These are phyloP conservation scores for Actinia tenebrosa DNA, from an alignment of 64 coral and sea anemone genomes.

Conservation along the genomic window DNA sequence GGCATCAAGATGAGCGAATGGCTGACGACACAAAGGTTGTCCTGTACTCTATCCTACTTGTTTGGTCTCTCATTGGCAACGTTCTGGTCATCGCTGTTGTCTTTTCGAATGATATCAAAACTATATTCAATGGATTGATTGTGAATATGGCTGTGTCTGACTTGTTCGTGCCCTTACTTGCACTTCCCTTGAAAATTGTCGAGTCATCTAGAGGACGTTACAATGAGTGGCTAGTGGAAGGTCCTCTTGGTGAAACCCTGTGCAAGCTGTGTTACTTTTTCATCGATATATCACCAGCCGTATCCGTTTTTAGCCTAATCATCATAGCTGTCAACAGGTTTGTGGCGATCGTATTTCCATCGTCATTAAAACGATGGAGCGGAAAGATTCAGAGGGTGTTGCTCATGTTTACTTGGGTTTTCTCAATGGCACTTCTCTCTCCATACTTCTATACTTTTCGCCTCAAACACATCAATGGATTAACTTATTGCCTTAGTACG, in stretches of 20 bases:
- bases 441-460: slow-evolving; percentile 1
- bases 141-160: slow-evolving; percentile 8
- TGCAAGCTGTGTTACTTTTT: not conserved
- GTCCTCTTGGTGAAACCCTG: not conserved
- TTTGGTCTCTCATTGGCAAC: not conserved
- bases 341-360: not conserved
- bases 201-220: not conserved
- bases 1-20: not conserved
- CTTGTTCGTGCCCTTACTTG: not conserved
- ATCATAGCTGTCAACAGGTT: slow-evolving; percentile 8
- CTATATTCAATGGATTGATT: not conserved
- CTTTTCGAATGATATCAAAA: not conserved
- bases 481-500: not conserved
- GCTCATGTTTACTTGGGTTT: not conserved
- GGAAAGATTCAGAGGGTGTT: not conserved
- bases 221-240: not conserved
- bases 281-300: not conserved
- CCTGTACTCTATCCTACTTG: too few species aligned
- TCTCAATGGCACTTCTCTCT: not conserved
- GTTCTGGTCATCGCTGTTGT: not conserved
- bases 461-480: not conserved
- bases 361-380: not conserved
- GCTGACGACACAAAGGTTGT: not conserved
- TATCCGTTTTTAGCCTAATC: not conserved
- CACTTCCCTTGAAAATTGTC: not conserved